phyloP scores from a whole-genome alignment of 2,113 vertebrate species.

The Sprattus sprattus region DNA sequence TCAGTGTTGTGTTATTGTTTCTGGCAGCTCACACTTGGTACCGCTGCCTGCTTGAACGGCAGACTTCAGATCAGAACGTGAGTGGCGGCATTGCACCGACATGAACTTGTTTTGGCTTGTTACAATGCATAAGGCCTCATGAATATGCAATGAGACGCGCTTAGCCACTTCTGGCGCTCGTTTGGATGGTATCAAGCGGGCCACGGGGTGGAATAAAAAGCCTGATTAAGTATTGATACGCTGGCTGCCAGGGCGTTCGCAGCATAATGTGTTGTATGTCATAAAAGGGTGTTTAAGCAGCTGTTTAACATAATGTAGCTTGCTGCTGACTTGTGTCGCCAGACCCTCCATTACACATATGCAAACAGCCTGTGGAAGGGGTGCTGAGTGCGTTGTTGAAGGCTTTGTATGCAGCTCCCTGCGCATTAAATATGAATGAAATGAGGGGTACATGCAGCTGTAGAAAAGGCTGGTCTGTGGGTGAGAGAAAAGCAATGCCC shows the following conservation, averaged over 20 bases:
- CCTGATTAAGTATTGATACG: slow-evolving; percentile 3
- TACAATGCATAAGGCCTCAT: slow-evolving; percentile 46
- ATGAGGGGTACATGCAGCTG: background rate
- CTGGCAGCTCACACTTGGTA: background rate
- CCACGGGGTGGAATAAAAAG: background rate
- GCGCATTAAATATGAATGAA: background rate
- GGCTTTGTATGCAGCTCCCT: background rate
- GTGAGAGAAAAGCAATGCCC: background rate
- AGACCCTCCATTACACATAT: background rate
- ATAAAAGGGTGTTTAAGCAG: background rate
- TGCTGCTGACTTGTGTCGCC: background rate
- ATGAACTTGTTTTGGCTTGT: slow-evolving; percentile 34
- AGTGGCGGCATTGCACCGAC: slow-evolving; percentile 24
- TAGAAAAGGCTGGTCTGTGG: background rate
- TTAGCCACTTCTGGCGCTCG: background rate
- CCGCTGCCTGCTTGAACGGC: slow-evolving; percentile 52
- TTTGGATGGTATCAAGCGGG: background rate
- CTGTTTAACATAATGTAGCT: slow-evolving; percentile 7
- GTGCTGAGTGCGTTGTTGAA: background rate
- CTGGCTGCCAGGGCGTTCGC: background rate
- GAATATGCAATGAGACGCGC: slow-evolving; percentile 47
- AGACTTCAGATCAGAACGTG: slow-evolving; percentile 54
- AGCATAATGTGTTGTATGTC: background rate
- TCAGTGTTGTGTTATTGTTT: background rate
- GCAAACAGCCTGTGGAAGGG: background rate